These are phyloP conservation scores for Herpailurus yagouaroundi DNA, from an alignment of 2,113 vertebrate genomes.

Conservation along the genomic window DNA sequence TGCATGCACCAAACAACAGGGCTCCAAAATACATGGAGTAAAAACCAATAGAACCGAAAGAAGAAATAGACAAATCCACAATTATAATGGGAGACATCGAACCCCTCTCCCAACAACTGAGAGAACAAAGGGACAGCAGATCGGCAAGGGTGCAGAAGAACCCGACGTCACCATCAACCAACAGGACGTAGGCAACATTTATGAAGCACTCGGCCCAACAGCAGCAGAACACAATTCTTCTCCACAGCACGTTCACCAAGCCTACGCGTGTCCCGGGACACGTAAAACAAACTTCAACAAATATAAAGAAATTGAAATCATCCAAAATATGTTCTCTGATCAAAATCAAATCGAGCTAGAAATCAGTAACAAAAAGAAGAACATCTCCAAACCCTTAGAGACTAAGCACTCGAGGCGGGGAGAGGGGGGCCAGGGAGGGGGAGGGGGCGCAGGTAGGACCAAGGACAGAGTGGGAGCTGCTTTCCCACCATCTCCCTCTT, in stretches of 20 bases:
- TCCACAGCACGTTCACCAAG: background rate
- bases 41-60: background rate
- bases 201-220: background rate
- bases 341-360: background rate
- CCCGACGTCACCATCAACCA: background rate
- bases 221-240: background rate
- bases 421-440: background rate
- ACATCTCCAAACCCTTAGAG: background rate
- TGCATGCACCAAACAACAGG: background rate
- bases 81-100: background rate
- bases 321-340: background rate
- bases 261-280: background rate
- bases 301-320: background rate
- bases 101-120: background rate
- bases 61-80: background rate
- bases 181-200: no score
- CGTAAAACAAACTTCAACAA: background rate
- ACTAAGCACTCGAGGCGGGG: background rate
- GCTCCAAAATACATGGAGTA: background rate
- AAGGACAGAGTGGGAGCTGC: no score
- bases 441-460: background rate
- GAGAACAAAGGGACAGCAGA: background rate
- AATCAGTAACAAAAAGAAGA: background rate
- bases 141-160: background rate
- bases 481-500: background rate